Base-by-base conservation (phyloP, 1,140 invertebrate genomes). In the Whitmania pigra region DNA sequence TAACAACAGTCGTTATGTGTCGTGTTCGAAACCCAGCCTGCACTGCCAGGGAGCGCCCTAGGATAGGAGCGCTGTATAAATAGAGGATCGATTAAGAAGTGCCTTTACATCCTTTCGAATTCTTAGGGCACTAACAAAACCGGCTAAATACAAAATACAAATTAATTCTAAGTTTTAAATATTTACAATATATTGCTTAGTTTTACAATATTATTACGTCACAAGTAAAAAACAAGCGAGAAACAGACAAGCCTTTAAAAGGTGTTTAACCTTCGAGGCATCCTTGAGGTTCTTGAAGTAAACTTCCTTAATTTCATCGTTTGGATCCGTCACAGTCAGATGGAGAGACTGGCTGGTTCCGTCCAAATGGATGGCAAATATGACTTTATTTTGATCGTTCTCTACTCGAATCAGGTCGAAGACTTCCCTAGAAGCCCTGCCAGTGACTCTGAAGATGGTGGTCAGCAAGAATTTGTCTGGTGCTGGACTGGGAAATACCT, bases 391-490 rank as follows among this genome's bases (percentile, higher is more conserved):
- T 15, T 63, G 22, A 7, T 63, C 57, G 11, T 63, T 63, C 29
- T 63, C 57, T 1, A 63, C 0, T 22, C 29, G 57, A n/a, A 63
- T 63, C 57, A 63, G 22, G 29, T 63, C 15, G 29, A 63, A 63
- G 29, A 63, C 29, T 6, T 31, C 29, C 29, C 29, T 63, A 1
- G 57, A 31, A 13, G 29, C 22, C 11, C 57, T 22, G 11, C 57
- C 57, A 31, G 57, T 63, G 22, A 63, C 22, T 63, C 57, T 22
- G 29, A 63, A 63, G 57, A 63, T 31, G 57, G 29, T 63, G 57
- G 57, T 63, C 57, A 63, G 20, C 22, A 63, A 31, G 29, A 63
- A 63, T 63, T 63, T 63, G 9, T 63, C 57, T 1, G 57, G 57
- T 63, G 29, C 22, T 20, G 57, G 57, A 20, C 29, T 31, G 0